These are phyloP conservation scores for Ornithorhynchus anatinus DNA, from an alignment of 2,113 vertebrate genomes.

Conservation along the genomic window DNA sequence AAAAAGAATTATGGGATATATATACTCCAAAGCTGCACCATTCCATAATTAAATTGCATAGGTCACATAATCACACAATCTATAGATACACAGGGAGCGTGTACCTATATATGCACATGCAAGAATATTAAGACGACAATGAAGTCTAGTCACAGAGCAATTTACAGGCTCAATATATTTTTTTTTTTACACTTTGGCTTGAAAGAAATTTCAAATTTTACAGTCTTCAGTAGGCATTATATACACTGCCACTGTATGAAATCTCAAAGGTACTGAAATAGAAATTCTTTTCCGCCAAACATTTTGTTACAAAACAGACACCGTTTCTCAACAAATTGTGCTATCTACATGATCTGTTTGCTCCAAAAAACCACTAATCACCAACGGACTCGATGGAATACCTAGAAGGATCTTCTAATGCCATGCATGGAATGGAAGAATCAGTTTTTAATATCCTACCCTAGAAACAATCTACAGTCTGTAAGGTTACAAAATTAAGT, in stretches of 20 bases:
- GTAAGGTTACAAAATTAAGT: constrained; percentile 78
- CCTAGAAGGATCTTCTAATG: constrained; percentile 72
- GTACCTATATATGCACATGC: constrained; percentile 67
- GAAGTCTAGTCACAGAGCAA: constrained; percentile 80
- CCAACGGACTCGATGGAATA: constrained; percentile 75
- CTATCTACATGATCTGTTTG: constrained; percentile 78
- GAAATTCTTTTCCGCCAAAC: constrained; percentile 77
- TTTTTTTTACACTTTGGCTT: constrained; percentile 74
- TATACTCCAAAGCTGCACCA: constrained; percentile 71
- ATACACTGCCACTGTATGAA: constrained; percentile 83
- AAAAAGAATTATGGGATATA: constrained; percentile 80
- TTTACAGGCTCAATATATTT: constrained; percentile 82
- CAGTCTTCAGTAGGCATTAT: constrained; percentile 80
- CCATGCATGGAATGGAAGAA: constrained; percentile 76
- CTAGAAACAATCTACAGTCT: constrained; percentile 76
- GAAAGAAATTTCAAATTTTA: constrained; percentile 81
- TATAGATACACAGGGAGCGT: constrained; percentile 56
- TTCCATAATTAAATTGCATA: constrained; percentile 88
- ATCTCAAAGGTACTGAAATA: constrained; percentile 79
- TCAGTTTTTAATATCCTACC: constrained; percentile 73
- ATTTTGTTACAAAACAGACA: constrained; percentile 80
- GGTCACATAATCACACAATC: constrained; percentile 82
- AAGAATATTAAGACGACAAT: constrained; percentile 81
- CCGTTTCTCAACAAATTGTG: constrained; percentile 72
- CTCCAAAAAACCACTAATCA: constrained; percentile 68